These are phyloP conservation scores for Emydocephalus ijimae DNA, from an alignment of 2,113 vertebrate genomes.

Conservation along the genomic window DNA sequence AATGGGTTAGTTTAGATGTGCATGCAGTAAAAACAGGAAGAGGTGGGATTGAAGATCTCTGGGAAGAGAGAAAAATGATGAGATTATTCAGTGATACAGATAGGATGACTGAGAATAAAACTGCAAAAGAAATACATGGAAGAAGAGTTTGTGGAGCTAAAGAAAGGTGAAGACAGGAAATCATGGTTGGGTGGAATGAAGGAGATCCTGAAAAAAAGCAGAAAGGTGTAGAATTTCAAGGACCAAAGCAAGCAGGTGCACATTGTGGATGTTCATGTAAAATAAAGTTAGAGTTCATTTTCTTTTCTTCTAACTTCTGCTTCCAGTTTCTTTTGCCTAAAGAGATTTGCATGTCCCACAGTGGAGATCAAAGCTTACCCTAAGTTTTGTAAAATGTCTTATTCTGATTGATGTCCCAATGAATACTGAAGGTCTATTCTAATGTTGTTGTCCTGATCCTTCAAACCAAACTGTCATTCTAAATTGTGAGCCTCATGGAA, in stretches of 20 bases:
- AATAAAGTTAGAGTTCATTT: background rate
- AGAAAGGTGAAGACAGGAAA: background rate
- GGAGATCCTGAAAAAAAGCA: background rate
- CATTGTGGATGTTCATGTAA: background rate
- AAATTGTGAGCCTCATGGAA: background rate
- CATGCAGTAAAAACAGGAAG: background rate
- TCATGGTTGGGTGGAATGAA: background rate
- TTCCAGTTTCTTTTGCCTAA: background rate
- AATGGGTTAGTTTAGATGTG: background rate
- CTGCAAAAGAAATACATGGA: background rate
- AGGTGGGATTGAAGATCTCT: background rate
- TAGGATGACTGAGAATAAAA: background rate
- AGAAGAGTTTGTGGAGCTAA: background rate
- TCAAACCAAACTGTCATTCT: background rate
- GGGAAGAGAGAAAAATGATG: background rate
- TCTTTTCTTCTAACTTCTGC: background rate
- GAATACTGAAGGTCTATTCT: background rate
- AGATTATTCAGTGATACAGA: background rate
- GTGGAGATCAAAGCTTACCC: slow-evolving; percentile 14
- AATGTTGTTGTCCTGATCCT: background rate
- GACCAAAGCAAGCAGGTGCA: background rate
- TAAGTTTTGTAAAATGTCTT: slow-evolving; percentile 33
- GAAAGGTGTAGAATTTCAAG: background rate
- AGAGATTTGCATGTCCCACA: background rate
- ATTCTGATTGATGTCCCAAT: slow-evolving; percentile 25